Evolutionary conservation across 2,888 invertebrate genomes (phyloP).

Genomic region (Linyphia triangularis): DNA sequence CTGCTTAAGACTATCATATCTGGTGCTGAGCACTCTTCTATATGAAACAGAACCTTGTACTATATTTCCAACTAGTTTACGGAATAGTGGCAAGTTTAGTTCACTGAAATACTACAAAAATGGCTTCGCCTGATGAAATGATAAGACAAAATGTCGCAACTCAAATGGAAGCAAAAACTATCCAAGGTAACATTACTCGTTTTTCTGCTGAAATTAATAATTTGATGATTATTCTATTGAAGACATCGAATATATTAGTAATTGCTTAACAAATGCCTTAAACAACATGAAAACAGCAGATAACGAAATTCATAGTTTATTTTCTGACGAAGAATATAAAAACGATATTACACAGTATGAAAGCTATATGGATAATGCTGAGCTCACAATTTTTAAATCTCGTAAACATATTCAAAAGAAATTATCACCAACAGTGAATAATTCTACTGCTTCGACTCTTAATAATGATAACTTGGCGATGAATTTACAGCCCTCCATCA

Average conservation of each 20-base stretch:
- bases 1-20: too few relatives aligned
- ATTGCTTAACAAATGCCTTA: neutral
- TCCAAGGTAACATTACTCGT: neutral
- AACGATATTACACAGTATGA: neutral
- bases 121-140: too few relatives aligned
- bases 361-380: neutral
- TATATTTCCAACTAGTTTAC: too few relatives aligned
- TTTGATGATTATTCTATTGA: neutral
- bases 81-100: too few relatives aligned
- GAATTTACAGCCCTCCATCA: too few relatives aligned
- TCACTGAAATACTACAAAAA: too few relatives aligned
- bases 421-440: neutral
- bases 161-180: too few relatives aligned
- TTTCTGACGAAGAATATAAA: neutral
- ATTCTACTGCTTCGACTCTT: neutral
- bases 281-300: neutral
- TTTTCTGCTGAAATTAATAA: neutral
- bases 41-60: too few relatives aligned
- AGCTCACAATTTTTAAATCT: neutral
- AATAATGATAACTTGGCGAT: too few relatives aligned
- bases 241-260: neutral
- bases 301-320: neutral
- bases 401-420: neutral
- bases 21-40: too few relatives aligned
- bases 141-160: too few relatives aligned